Conservation (phyloP, 2,113 vertebrate species). For the Prunella himalayana region DNA sequence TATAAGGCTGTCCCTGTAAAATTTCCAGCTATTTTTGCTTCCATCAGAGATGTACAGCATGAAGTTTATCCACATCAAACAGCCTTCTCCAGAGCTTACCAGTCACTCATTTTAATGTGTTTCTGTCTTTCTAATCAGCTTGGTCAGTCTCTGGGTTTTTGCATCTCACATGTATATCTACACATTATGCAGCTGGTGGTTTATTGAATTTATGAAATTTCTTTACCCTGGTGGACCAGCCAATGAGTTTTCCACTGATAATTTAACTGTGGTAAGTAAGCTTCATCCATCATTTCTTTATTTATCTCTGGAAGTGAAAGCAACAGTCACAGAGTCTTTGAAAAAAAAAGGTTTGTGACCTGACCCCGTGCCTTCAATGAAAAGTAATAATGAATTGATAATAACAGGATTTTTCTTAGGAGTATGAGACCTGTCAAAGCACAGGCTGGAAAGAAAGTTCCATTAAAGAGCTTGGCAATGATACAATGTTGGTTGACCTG, state of each 20-base stretch:
- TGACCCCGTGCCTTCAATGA: background rate
- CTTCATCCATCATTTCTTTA: conserved; percentile 32
- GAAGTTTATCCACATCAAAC: background rate
- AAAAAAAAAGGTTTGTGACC: background rate
- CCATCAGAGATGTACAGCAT: background rate
- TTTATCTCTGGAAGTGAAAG: conserved; percentile 12
- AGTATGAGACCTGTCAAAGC: background rate
- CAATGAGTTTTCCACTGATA: background rate
- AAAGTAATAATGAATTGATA: conserved; percentile 29
- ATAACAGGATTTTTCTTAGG: background rate
- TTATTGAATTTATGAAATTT: conserved; percentile 20
- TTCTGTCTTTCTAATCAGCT: background rate
- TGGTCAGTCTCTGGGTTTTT: background rate
- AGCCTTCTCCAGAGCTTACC: background rate
- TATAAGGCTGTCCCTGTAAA: background rate
- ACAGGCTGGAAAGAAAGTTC: background rate
- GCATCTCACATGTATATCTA: background rate
- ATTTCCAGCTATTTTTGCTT: background rate
- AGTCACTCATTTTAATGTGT: background rate
- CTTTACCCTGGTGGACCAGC: background rate
- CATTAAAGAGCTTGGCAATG: background rate
- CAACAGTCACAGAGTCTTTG: background rate
- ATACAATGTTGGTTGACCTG: background rate
- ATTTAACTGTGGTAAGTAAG: background rate
- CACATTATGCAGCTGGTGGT: background rate